Base-by-base conservation (phyloP, 2,113 vertebrate genomes). In the Aldabrachelys gigantea region DNA sequence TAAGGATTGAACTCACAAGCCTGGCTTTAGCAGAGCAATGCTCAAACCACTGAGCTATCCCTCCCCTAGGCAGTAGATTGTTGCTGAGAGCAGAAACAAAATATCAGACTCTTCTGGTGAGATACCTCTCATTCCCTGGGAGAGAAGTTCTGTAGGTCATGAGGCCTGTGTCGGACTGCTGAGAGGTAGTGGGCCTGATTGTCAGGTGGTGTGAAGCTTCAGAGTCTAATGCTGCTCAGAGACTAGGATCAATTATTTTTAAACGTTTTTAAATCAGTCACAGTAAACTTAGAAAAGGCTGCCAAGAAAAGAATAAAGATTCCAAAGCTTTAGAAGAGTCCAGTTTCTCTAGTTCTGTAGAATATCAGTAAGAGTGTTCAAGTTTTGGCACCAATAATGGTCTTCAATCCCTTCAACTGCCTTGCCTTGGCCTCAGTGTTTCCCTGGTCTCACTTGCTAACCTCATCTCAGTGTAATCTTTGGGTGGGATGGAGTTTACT, bases 341-440 rank as follows among this genome's bases (percentile, higher is more conserved):
- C 44, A 78, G 41, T 69, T 88, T 75, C 80, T 97, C 89, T 87
- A 88, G 17, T 44, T 1, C 3, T 41, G 38, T 49, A 80, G 83
- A 92, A 91, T 44, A 57, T 95, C 93, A 94, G 62, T 82, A 92
- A 76, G 85, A 62, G 47, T 95, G 92, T 92, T 80, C 76, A 41
- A 88, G 92, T 83, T 80, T 47, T 72, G 81, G 75, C 75, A 72
- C 44, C 65, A 56, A 75, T 96, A 94, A 96, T 95, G 87, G 75
- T 79, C 49, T 91, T 5, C 65, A 90, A 75, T 83, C 72, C 95
- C 94, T 95, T 89, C 94, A 89, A 50, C 14, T 3, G 1, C 85
- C 91, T 86, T 69, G 76, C 89, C 94, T 75, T 89, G 85, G 89
- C 91, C 92, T 89, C 86, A 92, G 91, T 82, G 65, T 91, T 92